phyloP scores from a whole-genome alignment of 2,888 invertebrate species.

The Caenorhabditis sp. region DNA sequence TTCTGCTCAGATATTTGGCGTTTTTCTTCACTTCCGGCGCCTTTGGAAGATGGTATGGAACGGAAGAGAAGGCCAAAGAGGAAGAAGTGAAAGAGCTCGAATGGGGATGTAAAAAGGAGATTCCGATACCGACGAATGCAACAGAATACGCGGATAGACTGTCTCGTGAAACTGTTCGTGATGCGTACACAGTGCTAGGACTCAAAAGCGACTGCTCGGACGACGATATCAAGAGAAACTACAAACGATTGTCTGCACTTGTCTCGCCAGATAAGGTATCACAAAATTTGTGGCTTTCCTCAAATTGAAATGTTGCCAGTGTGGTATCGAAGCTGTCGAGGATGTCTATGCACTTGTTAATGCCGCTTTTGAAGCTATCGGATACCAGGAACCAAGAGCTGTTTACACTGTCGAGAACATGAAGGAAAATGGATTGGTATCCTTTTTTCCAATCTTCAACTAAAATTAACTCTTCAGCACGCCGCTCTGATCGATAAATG shows the following conservation, averaged over 20 bases:
- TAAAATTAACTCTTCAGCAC: constrained; percentile 49
- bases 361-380: constrained; percentile 94
- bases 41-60: background rate
- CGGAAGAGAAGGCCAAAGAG: background rate
- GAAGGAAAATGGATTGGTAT: constrained; percentile 12
- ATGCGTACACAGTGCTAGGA: constrained; percentile 93
- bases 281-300: background rate
- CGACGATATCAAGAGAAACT: constrained; percentile 94
- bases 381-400: constrained; percentile 85
- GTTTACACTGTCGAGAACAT: constrained; percentile 33
- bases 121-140: constrained; percentile 79
- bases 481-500: constrained; percentile 39
- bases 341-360: constrained; percentile 96
- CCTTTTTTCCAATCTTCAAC: background rate
- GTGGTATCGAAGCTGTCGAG: constrained; percentile 85
- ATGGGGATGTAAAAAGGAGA: constrained; percentile 41
- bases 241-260: constrained; percentile 92
- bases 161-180: constrained; percentile 87
- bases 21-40: too few relatives aligned
- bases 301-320: constrained; percentile 35
- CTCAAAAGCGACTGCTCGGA: constrained; percentile 90
- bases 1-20: too few relatives aligned
- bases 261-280: constrained; percentile 91
- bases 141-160: constrained; percentile 95
- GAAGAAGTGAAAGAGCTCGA: constrained; percentile 3